phyloP scores from a whole-genome alignment of 2,888 invertebrate species.

The Allophyes oxyacanthae region DNA sequence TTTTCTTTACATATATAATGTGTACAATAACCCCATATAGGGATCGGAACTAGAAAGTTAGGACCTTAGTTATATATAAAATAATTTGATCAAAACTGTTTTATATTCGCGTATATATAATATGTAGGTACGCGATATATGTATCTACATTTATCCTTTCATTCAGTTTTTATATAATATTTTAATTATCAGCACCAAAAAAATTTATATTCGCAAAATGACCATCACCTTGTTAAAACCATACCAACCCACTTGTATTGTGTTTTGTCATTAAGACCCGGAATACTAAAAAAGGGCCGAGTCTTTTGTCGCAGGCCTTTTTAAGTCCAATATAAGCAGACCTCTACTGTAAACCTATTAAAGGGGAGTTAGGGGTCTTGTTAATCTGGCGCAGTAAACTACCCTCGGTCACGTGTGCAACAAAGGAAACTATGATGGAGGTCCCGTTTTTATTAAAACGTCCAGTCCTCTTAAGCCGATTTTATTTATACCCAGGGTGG shows the following conservation, averaged over 20 bases:
- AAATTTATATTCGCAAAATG: conserved; percentile 29
- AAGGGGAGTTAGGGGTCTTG: conserved; percentile 50
- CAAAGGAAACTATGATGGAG: conserved; percentile 78
- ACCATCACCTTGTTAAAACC: conserved; percentile 50
- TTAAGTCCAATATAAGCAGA: conserved; percentile 51
- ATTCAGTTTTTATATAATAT: background rate
- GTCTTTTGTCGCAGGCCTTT: conserved; percentile 64
- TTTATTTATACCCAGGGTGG: conserved; percentile 71
- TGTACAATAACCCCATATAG: no score
- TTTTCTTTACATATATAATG: no score
- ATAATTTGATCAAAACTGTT: no score
- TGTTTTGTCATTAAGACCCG: conserved; percentile 62
- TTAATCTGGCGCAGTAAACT: conserved; percentile 63
- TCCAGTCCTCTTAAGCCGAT: conserved; percentile 67
- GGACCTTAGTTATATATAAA: no score
- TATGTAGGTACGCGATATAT: no score
- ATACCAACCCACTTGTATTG: conserved; percentile 40
- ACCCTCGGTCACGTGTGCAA: conserved; percentile 74
- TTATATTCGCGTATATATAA: background rate
- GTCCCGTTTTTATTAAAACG: conserved; percentile 78
- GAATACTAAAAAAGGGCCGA: conserved; percentile 63
- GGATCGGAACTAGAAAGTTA: no score
- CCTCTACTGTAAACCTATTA: conserved; percentile 37
- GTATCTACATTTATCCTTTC: background rate
- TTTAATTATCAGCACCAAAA: background rate